A percentile compares a stretch with the other conserved stretches of the same genome.
phyloP scores from a whole-genome alignment of 2,888 invertebrate genomes.

The Epistrophe grossulariae region DNA sequence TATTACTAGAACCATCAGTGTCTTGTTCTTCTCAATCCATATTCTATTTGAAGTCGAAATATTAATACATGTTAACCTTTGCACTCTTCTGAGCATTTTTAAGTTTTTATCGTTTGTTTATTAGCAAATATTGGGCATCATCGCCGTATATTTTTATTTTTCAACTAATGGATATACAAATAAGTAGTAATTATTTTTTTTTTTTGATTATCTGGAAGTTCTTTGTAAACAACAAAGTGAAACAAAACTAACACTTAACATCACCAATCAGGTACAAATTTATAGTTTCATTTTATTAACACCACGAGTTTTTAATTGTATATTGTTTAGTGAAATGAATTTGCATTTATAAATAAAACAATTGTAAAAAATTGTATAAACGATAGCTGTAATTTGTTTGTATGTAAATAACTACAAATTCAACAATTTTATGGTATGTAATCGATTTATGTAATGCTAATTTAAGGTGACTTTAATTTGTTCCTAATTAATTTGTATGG shows the following conservation, averaged over 20 bases:
- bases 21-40: not conserved
- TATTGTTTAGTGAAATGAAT: not conserved
- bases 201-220: conserved; percentile 12
- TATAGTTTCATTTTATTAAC: not conserved
- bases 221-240: conserved; percentile 17
- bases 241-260: not conserved
- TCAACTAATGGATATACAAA: conserved; percentile 13
- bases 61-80: not conserved
- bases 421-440: not conserved
- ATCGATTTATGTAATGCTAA: not conserved
- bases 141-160: not conserved
- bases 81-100: not conserved
- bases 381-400: not conserved
- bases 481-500: not conserved
- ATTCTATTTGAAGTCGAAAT: not conserved
- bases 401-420: not conserved
- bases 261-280: not conserved
- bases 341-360: not conserved
- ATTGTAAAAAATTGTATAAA: not conserved
- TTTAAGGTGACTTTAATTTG: conserved; percentile 1
- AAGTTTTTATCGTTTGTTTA: conserved; percentile 9
- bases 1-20: not conserved
- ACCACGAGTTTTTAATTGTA: too few species aligned
- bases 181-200: conserved; percentile 24
- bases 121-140: not conserved